Percentiles rank a stretch among this genome's conserved stretches.
These are phyloP conservation scores for Ictidomys tridecemlineatus DNA, from an alignment of 2,113 vertebrate species.

Conservation along the genomic window DNA sequence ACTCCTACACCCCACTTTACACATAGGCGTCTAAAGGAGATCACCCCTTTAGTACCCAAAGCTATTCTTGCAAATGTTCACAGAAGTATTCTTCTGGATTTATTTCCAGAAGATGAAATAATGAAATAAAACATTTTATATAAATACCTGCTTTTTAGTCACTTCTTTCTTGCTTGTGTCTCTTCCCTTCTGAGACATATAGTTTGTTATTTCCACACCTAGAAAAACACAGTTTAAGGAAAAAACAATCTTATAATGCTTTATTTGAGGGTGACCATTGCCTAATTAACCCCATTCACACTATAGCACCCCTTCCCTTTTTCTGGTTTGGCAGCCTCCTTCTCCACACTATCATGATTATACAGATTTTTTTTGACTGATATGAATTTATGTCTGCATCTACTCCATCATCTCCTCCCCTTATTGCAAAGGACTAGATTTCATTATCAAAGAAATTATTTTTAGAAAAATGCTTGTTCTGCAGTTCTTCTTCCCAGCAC, in stretches of 20 bases:
- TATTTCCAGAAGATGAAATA: constrained; percentile 8
- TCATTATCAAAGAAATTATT: neutral
- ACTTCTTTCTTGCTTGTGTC: no score
- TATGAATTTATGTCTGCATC: neutral
- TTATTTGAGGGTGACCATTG: neutral
- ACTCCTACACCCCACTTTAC: neutral
- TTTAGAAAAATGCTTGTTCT: constrained; percentile 25
- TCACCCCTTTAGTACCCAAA: constrained; percentile 36
- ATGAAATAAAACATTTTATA: neutral
- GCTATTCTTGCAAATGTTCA: constrained; percentile 34
- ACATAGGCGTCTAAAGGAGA: constrained; percentile 20
- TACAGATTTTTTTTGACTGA: neutral
- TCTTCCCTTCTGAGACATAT: neutral
- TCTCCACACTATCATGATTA: neutral
- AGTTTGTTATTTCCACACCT: neutral
- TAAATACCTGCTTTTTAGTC: neutral
- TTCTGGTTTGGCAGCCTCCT: neutral
- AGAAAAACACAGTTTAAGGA: neutral
- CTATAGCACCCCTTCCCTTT: neutral
- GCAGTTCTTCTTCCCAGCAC: neutral
- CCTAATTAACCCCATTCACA: neutral
- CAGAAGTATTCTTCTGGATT: neutral
- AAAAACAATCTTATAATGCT: neutral
- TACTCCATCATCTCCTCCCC: neutral
- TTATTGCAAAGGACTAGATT: neutral